Base-by-base conservation (phyloP, 2,113 vertebrate species). In the Pollimyrus isidori region DNA sequence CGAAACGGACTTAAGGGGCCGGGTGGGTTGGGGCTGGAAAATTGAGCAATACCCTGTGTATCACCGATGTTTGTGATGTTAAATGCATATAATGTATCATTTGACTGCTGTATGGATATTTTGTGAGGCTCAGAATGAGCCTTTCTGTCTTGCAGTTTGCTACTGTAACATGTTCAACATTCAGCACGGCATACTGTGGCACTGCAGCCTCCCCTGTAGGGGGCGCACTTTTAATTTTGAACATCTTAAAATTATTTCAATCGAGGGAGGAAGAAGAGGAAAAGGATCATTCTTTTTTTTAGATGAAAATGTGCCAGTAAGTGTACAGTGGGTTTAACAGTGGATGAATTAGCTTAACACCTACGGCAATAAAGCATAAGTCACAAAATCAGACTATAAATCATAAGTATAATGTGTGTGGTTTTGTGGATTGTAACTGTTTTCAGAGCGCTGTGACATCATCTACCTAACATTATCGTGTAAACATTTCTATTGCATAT, bases 1-100 rank as follows among this genome's bases (percentile, higher is more conserved):
- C 92, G 87, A 50, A 93, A 90, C 93, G 91, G 92, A 94, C 93
- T 95, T 91, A 80, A 58, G 80, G 90, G 86, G 52, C 86, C 86
- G 52, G n/a, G 23, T 65, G 89, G 90, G 73, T 46, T 56, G 84
- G 65, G 69, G 86, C 88, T 91, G 82, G 91, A 90, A 92, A 91
- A 90, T 48, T 89, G 88, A 90, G 86, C 90, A 80, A 92, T 90
- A 91, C 88, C 45, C 3, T 91, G 89, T 90, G 65, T 87, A 83
- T 89, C 86, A 92, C 83, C 82, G 26, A 85, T 91, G 39, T 92
- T 87, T 93, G 91, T 94, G 91, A 92, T 91, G 92, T 87, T 82
- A 65, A 62, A 83, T 94, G 87, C 94, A 58, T 94, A 91, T 94
- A 87, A 89, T 82, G 48, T 56, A 89, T 90, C n/a, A 89, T 91